These are phyloP conservation scores for Macroramphosus scolopax DNA, from an alignment of 2,797 vertebrate genomes.

Conservation along the genomic window DNA sequence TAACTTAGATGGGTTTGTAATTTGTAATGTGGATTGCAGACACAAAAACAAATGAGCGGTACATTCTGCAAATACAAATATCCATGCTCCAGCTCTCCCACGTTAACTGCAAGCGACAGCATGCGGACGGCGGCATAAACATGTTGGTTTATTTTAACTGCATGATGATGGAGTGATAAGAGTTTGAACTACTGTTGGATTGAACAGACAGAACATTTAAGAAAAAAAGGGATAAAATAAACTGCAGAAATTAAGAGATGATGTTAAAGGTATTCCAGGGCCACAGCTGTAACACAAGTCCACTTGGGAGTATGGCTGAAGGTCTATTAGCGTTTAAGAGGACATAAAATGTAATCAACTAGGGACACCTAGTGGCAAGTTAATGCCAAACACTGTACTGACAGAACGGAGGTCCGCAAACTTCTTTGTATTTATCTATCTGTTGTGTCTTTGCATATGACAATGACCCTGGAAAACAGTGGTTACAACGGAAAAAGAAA, in stretches of 20 bases:
- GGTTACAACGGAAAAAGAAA: constrained; percentile 28
- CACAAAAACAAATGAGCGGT: constrained; percentile 6
- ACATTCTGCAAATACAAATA: constrained; percentile 13
- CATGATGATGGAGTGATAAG: constrained; percentile 20
- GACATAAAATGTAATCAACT: constrained; percentile 24
- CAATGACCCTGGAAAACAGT: constrained; percentile 51
- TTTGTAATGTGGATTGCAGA: constrained; percentile 14
- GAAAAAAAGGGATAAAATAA: constrained; percentile 21
- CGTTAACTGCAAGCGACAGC: constrained; percentile 51
- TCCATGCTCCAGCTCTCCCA: constrained; percentile 37
- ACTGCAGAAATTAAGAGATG: constrained; percentile 35
- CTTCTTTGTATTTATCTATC: no score
- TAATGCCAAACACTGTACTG: constrained; percentile 8
- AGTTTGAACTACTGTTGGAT: constrained; percentile 6
- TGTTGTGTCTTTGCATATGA: constrained; percentile 10
- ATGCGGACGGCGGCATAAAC: constrained; percentile 45
- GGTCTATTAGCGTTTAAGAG: not conserved
- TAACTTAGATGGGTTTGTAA: not conserved
- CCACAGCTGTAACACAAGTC: constrained; percentile 19
- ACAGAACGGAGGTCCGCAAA: not conserved
- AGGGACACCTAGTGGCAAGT: constrained; percentile 59
- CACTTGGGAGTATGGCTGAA: constrained; percentile 1
- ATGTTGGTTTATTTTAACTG: constrained; percentile 28
- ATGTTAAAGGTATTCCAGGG: constrained; percentile 57
- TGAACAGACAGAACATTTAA: constrained; percentile 17